Conservation (phyloP, 2,797 vertebrate species). For the Karalla daura region DNA sequence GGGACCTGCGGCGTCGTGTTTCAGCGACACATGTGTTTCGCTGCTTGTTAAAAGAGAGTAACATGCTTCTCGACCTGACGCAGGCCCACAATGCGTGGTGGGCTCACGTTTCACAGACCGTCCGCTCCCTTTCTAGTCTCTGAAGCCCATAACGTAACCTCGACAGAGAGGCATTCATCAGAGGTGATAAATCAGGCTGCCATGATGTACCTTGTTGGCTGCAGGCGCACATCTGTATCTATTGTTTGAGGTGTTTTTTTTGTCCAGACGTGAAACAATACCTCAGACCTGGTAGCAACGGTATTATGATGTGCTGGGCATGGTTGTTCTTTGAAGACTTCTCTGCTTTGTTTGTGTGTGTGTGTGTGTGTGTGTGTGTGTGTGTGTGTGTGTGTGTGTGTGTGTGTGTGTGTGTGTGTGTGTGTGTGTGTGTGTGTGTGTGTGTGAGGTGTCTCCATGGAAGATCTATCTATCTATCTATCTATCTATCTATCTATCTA, state of each 20-base stretch:
- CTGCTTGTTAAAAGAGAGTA: conserved; percentile 37
- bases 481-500: too few relatives aligned
- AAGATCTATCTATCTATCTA: too few relatives aligned
- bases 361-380: conserved; percentile 45
- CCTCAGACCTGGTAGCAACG: conserved; percentile 1
- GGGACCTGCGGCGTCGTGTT: conserved; percentile 23
- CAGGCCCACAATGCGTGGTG: conserved; percentile 51
- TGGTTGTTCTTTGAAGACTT: conserved; percentile 14
- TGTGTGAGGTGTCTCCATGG: conserved; percentile 44
- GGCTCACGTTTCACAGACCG: conserved; percentile 67
- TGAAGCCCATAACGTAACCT: conserved; percentile 29
- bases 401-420: conserved; percentile 44
- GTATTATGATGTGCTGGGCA: conserved; percentile 27
- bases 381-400: conserved; percentile 32
- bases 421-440: conserved; percentile 20
- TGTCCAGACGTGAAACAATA: conserved; percentile 42
- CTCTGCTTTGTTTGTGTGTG: conserved; percentile 36
- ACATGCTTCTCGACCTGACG: conserved; percentile 21
- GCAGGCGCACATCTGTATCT: conserved; percentile 59
- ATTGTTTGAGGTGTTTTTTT: conserved; percentile 48
- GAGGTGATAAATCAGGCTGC: conserved; percentile 43
- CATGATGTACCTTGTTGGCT: conserved; percentile 36
- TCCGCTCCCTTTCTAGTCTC: conserved; percentile 28
- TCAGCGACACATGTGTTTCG: conserved; percentile 39
- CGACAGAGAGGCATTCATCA: conserved; percentile 52